Base-by-base conservation (phyloP, 2,113 vertebrate species). In the Oncorhynchus kisutch region DNA sequence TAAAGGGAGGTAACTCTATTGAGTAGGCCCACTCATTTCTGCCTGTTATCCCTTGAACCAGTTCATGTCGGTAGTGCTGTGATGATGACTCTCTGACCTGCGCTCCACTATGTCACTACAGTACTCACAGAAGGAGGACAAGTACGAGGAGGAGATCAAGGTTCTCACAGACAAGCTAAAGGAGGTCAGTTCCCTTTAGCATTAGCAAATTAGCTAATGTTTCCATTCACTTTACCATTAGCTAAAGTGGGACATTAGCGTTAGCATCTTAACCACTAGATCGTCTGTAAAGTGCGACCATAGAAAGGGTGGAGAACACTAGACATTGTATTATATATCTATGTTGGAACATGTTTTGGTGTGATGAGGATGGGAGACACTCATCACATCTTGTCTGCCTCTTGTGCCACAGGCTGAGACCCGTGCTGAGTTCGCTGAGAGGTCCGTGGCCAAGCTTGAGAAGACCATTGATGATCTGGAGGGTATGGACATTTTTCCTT, bases 71-170 rank as follows among this genome's bases (percentile, higher is more conserved):
- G 59, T 62, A 9, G 51, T 54, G 16, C 5, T 54, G 70, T 71
- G 57, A 54, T 18, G 51, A 54, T 54, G 51, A 18, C 3, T 54
- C 16, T 12, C 67, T 84, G n/a, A 88, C 70, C 34, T 49, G 68
- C 4, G 2, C 51, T 78, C 12, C 54, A 85, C 71, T 90, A 70
- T 94, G 75, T 85, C 22, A 89, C 91, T 90, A 88, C 94, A 99
- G 98, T 99, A 99, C 91, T 97, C 98, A 0, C 95, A 96, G 90
- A 99, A 99, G 86, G 98, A 99, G 88, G 98, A 99, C 94, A 99
- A 99, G 81, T 99, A 99, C 12, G 98, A 99, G 89, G 98, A 99
- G 83, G 98, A 99, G 91, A 99, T 99, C 91, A 99, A 99, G 93
- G 93, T 99, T 81, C 94, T 99, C 72, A 97, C 96, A 90, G 98